These are phyloP conservation scores for Equus quagga DNA, from an alignment of 2,113 vertebrate species.

Conservation along the genomic window DNA sequence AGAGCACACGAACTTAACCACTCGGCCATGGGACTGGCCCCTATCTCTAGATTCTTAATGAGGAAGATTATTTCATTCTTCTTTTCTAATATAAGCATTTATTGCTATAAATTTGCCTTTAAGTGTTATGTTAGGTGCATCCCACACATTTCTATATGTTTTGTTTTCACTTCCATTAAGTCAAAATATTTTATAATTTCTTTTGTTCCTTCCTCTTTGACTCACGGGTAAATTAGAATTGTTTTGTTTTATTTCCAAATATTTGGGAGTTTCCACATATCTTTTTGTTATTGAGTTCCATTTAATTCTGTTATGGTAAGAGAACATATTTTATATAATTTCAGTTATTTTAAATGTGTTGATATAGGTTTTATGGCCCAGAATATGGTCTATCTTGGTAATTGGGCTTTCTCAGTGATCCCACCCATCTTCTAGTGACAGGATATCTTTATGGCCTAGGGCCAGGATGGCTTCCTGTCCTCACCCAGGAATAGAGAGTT, in stretches of 20 bases:
- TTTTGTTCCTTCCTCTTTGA: not conserved
- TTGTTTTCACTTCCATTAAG: not conserved
- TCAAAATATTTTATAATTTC: not conserved
- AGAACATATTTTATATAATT: not conserved
- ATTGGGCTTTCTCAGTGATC: not conserved
- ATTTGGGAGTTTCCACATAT: not conserved
- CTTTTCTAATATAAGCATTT: not conserved
- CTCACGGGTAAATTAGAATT: not conserved
- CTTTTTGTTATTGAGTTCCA: not conserved
- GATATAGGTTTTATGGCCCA: not conserved
- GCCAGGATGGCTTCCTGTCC: not conserved
- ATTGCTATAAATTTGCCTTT: not conserved
- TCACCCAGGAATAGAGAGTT: not conserved
- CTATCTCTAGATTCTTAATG: not conserved
- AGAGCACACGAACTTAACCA: no score
- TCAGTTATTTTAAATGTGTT: not conserved
- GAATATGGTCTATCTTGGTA: not conserved
- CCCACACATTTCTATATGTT: not conserved
- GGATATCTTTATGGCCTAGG: not conserved
- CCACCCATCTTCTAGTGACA: not conserved
- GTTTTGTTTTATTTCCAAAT: not conserved
- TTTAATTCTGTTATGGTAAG: conserved; percentile 5
- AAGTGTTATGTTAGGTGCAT: not conserved
- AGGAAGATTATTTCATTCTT: not conserved
- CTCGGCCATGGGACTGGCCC: no score